phyloP scores from a whole-genome alignment of 2,888 invertebrate genomes.

The Cryptocephalus moraei region DNA sequence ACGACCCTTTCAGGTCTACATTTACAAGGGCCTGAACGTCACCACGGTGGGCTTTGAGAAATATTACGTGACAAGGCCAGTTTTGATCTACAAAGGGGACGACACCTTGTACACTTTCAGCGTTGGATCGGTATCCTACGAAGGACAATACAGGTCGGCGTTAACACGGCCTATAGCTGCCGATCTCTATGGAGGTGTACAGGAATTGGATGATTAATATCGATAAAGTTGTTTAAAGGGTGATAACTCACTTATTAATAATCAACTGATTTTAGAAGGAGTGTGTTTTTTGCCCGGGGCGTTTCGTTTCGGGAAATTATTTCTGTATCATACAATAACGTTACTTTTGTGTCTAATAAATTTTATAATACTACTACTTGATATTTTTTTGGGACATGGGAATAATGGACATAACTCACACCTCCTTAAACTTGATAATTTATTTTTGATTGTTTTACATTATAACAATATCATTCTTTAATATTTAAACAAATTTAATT shows the following conservation, averaged over 20 bases:
- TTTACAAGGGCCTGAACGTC: slow-evolving; percentile 20
- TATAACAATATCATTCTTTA: slow-evolving; percentile 7
- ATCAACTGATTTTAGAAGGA: no score
- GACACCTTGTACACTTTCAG: slow-evolving; percentile 24
- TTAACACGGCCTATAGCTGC: slow-evolving; percentile 24
- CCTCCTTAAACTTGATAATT: slow-evolving; percentile 3
- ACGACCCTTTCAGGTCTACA: slow-evolving; percentile 15
- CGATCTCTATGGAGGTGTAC: slow-evolving; percentile 21
- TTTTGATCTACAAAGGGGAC: slow-evolving; percentile 25
- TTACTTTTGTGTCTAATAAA: no score
- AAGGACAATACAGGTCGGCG: slow-evolving; percentile 21
- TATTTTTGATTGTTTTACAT: slow-evolving; percentile 11
- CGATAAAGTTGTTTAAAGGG: no score
- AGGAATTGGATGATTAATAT: slow-evolving; percentile 4
- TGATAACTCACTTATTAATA: no score
- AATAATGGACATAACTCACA: no score
- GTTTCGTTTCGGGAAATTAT: no score
- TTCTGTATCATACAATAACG: no score
- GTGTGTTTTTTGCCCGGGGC: no score
- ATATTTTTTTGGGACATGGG: no score
- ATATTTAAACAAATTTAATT: slow-evolving; percentile 8
- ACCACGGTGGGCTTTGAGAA: slow-evolving; percentile 11
- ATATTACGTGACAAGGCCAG: slow-evolving; percentile 25
- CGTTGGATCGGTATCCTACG: slow-evolving; percentile 23
- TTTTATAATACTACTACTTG: no score